Evolutionary conservation across 2,888 invertebrate genomes (phyloP).

Genomic region (Scaptodrosophila latifasciaeformis): DNA sequence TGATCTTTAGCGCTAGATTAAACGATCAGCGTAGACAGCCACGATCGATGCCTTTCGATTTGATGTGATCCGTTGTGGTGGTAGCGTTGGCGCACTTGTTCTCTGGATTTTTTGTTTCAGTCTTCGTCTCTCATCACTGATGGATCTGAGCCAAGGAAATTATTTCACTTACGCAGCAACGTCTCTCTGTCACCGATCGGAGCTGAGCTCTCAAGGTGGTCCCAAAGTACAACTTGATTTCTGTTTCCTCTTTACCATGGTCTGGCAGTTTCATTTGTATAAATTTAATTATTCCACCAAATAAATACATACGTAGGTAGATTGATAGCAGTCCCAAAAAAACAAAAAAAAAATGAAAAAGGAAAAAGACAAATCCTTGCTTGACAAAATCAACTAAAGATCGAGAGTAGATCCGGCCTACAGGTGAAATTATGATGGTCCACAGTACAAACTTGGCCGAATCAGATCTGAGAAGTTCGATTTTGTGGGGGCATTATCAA

Average conservation of each 20-base stretch:
- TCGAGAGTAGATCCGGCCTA: too few species aligned
- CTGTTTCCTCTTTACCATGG: constrained; percentile 60
- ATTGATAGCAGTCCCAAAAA: constrained; percentile 28
- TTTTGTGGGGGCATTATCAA: constrained; percentile 4
- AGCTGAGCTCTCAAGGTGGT: constrained; percentile 58
- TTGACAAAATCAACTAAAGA: too few species aligned
- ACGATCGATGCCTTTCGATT: constrained; percentile 9
- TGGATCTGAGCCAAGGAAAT: constrained; percentile 61
- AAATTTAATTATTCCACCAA: constrained; percentile 64
- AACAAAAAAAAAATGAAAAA: constrained; percentile 3
- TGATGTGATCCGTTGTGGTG: constrained; percentile 9
- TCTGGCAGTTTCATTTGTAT: constrained; percentile 67
- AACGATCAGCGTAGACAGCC: constrained; percentile 65
- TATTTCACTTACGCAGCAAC: constrained; percentile 56
- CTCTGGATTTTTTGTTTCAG: constrained; percentile 30
- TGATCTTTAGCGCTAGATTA: constrained; percentile 70
- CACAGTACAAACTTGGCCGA: too few species aligned
- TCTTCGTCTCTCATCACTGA: too few species aligned
- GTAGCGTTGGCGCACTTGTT: constrained; percentile 11
- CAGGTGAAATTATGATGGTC: constrained; percentile 68
- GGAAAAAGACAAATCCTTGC: too few species aligned
- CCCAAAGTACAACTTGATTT: constrained; percentile 62
- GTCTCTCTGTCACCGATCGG: too few species aligned
- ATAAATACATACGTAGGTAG: constrained; percentile 33
- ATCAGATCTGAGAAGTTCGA: constrained; percentile 1